phyloP scores from a whole-genome alignment of 2,797 vertebrate species.

The Gambelia wislizenii region DNA sequence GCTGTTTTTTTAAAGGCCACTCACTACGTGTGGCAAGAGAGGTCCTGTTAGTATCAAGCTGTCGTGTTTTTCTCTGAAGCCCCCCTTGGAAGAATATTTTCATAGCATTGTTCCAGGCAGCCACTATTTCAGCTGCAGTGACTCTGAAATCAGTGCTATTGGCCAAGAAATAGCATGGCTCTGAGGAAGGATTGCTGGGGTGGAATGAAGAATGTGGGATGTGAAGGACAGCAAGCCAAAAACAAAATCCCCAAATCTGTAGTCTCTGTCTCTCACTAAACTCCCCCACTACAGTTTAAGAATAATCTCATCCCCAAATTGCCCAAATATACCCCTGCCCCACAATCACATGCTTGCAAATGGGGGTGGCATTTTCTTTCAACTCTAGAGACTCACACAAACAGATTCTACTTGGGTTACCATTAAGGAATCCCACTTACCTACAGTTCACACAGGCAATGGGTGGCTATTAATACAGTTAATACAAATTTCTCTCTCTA shows the following conservation, averaged over 20 bases:
- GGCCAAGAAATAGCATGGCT: neutral
- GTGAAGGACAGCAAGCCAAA: neutral
- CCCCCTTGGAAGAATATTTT: too few species aligned
- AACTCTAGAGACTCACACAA: neutral
- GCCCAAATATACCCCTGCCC: neutral
- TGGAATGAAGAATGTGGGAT: neutral
- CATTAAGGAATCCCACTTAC: neutral
- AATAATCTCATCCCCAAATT: neutral
- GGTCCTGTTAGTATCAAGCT: too few species aligned
- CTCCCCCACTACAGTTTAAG: neutral
- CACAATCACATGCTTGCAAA: neutral
- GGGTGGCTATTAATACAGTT: neutral
- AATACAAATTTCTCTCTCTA: constrained; percentile 13
- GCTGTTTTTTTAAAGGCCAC: neutral
- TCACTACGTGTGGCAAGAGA: neutral
- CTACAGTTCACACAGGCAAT: neutral
- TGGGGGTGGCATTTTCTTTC: neutral
- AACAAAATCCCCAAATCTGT: neutral
- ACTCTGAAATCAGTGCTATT: neutral
- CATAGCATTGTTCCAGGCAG: neutral
- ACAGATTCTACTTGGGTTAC: neutral
- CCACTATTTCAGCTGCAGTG: neutral
- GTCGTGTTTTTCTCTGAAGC: too few species aligned
- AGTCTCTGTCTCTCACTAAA: neutral
- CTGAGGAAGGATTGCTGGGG: neutral